A percentile compares a stretch with the other conserved stretches of the same genome.
These are phyloP conservation scores for Microplitis deprimator DNA, from an alignment of 2,888 invertebrate species.

Conservation along the genomic window DNA sequence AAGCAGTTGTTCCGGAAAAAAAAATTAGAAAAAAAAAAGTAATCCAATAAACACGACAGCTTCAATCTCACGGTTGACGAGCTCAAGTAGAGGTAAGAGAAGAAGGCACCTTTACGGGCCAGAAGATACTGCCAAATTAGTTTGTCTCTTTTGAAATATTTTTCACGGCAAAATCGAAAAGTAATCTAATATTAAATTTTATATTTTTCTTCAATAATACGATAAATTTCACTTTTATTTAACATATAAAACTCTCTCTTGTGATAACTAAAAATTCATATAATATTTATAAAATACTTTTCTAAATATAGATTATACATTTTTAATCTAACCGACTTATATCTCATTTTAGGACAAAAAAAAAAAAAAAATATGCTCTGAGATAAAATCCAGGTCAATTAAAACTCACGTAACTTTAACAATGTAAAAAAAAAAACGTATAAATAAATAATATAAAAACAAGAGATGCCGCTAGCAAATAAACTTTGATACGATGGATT, in stretches of 20 bases:
- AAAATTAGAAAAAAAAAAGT: conserved; percentile 10
- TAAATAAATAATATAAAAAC: conserved; percentile 21
- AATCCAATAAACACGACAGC: neutral
- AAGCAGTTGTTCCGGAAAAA: neutral
- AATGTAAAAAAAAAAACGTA: conserved; percentile 11
- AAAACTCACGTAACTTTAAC: conserved; percentile 55
- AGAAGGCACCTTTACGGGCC: conserved; percentile 19
- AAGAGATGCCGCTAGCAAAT: conserved; percentile 1
- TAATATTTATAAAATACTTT: no score
- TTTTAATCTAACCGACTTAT: neutral
- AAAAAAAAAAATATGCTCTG: neutral
- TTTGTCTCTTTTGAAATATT: conserved; percentile 22
- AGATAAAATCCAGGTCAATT: conserved; percentile 60
- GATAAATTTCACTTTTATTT: neutral
- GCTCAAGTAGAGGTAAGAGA: conserved; percentile 2
- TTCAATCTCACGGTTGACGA: conserved; percentile 27
- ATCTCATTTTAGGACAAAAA: neutral
- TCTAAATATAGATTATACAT: no score
- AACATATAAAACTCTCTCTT: neutral
- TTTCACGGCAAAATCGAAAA: conserved; percentile 6
- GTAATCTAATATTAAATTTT: conserved; percentile 12
- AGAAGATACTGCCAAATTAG: conserved; percentile 22
- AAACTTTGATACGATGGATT: conserved; percentile 9
- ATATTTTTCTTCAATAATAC: neutral
- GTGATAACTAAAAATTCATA: no score